Base-by-base conservation (phyloP, 2,888 invertebrate species). In the Mantis religiosa region DNA sequence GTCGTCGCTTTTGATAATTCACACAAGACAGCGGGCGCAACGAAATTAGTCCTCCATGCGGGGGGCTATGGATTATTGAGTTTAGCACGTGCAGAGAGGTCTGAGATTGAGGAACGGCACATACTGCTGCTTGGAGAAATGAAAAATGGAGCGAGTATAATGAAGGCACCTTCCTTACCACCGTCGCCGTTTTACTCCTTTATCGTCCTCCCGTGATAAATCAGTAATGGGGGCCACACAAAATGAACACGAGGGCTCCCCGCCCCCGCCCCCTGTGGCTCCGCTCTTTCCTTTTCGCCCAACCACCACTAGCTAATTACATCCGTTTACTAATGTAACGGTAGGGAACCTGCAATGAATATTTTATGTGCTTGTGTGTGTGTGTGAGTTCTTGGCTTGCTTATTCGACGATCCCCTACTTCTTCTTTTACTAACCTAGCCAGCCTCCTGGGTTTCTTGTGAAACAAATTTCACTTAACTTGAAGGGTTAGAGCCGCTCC, bases 241-340 rank as follows among this genome's bases (percentile, higher is more conserved):
- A 47, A 85, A 85, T 85, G 85, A 85, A 47, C 47, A 47, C 85
- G 28, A 41, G 85, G 34, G 85, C 85, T 54, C 54, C 54, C 34
- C 30, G 4, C 47, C 34, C 47, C 34, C 47, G 28, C 28, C 25
- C 85, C 47, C 85, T 14, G 27, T 8, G 12, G 47, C 8, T 28
- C 12, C 30, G 25, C 20, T 6, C 34, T 41, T 84, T 84, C 34
- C 84, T 20, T 41, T 71, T 81, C 54, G 54, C 54, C 54, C 54
- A 71, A 71, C 54, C 54, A 71, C 54, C 54, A 28, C 86, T 25
- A 86, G 71, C 89, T 87, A 86, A 89, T 88, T 88, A 83, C 89
- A 83, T 86, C 85, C 84, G 88, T 82, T 87, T 83, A 87, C 89
- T 85, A 89, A 90, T 88, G 89, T 89, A 89, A 81, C 89, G 88